Base-by-base conservation (phyloP, 2,888 invertebrate genomes). In the Dysmachus trigonus region DNA sequence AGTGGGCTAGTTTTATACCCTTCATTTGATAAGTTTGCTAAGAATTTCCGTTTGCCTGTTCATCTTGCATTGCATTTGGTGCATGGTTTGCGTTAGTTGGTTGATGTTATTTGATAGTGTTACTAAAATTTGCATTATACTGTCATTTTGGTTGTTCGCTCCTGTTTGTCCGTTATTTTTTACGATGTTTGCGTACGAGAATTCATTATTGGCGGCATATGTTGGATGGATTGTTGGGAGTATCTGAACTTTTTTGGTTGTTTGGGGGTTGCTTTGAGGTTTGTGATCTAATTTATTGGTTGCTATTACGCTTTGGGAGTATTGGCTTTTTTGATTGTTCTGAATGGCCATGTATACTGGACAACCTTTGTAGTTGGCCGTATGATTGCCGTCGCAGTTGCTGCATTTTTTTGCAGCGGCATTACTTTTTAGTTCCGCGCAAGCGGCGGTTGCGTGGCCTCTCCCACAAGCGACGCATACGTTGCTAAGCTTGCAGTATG, bases 61-160 rank as follows among this genome's bases (percentile, higher is more conserved):
- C 31, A 72, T 27, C 72, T 27, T 72, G 72, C 72, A 18, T 31
- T 72, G 72, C 72, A 72, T 72, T 22, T 72, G 31, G 30, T 72
- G 72, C 72, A 72, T 72, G 13, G 72, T 22, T 72, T 72, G 72
- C 72, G 72, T 72, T 72, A 72, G 72, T 31, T 72, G 72, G 72
- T 31, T 72, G 31, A 72, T 72, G 31, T 72, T 18, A 22, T 72
- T 72, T 31, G 31, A 30, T 18, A 72, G 27, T 27, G 72, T 72
- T 15, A 72, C 18, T 31, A 72, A 1, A 30, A 72, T 72, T 72
- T 72, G 72, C 31, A 72, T 27, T 31, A 72, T 22, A 15, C 72
- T 31, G 15, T 72, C 72, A 31, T 72, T 72, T 72, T 27, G 30
- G 31, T 72, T 72, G 72, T 6, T 72, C 31, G 27, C 72, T 30